A percentile compares a stretch with the other conserved stretches of the same genome.
Conservation (phyloP, 2,113 vertebrate genomes). For the Choloepus hoffmanni region DNA sequence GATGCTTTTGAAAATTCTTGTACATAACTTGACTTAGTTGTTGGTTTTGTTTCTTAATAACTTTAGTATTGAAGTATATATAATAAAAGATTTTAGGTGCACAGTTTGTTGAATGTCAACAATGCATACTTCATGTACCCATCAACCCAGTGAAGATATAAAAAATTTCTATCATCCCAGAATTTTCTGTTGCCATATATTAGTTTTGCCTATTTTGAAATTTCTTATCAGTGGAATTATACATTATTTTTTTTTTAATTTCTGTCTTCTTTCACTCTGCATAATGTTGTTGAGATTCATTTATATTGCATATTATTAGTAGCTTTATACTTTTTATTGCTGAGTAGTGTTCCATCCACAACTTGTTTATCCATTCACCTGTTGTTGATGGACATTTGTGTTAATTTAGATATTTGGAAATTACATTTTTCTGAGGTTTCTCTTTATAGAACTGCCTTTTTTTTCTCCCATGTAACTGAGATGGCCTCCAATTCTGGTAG, state of each 20-base stretch:
- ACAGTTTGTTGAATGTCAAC: conserved; percentile 3
- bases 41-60: not conserved
- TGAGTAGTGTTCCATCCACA: not conserved
- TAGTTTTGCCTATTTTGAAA: conserved; percentile 26
- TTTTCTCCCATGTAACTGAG: not conserved
- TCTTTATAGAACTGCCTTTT: not conserved
- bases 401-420: conserved; percentile 33
- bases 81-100: conserved; percentile 19
- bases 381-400: not conserved
- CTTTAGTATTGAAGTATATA: conserved; percentile 57
- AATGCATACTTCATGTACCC: not conserved
- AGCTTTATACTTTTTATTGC: not conserved
- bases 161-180: not conserved
- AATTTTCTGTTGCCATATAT: not conserved
- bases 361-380: not conserved
- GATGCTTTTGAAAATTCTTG: conserved; percentile 38
- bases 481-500: conserved; percentile 11
- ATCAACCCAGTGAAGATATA: not conserved
- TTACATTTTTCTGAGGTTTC: not conserved
- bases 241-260: conserved; percentile 18
- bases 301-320: not conserved
- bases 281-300: conserved; percentile 18
- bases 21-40: not conserved
- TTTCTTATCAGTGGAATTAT: not conserved
- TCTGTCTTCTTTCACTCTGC: conserved; percentile 8